phyloP scores from a whole-genome alignment of 2,113 vertebrate species.

The Oxyruncus cristatus region DNA sequence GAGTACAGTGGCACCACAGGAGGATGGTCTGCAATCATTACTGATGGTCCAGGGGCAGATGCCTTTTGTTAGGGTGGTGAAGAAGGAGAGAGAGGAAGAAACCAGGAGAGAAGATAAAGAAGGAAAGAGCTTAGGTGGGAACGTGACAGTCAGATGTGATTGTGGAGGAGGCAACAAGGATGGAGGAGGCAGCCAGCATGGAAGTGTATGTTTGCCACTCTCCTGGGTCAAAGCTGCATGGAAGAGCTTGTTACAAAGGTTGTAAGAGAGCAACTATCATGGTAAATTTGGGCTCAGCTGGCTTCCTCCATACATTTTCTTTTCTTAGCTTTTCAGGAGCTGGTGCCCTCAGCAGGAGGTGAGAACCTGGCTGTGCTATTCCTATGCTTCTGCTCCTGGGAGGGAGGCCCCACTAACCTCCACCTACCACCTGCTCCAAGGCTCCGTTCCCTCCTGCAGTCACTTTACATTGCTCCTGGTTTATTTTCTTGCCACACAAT shows the following conservation, averaged over 20 bases:
- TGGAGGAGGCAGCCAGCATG: not conserved
- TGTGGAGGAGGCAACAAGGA: slow-evolving; percentile 14
- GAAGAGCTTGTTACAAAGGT: not conserved
- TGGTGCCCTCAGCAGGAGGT: not conserved
- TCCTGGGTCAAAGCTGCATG: not conserved
- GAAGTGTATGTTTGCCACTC: not conserved
- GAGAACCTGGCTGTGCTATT: not conserved
- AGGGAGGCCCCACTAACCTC: not conserved
- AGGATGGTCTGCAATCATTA: not conserved
- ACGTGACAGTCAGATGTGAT: slow-evolving; percentile 20
- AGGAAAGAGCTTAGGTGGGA: slow-evolving; percentile 5
- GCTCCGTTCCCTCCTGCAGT: slow-evolving; percentile 26
- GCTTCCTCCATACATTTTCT: not conserved
- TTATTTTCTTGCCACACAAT: not conserved
- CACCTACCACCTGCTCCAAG: not conserved
- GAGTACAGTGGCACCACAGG: not conserved
- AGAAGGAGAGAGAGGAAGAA: not conserved
- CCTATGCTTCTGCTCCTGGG: not conserved
- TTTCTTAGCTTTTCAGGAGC: not conserved
- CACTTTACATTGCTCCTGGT: slow-evolving; percentile 2
- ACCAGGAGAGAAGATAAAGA: not conserved
- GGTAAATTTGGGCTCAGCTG: not conserved
- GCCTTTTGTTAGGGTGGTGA: not conserved
- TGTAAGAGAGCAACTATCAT: not conserved
- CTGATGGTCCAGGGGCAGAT: not conserved